These are phyloP conservation scores for Monopterus albus DNA, from an alignment of 2,113 vertebrate genomes.

Conservation along the genomic window DNA sequence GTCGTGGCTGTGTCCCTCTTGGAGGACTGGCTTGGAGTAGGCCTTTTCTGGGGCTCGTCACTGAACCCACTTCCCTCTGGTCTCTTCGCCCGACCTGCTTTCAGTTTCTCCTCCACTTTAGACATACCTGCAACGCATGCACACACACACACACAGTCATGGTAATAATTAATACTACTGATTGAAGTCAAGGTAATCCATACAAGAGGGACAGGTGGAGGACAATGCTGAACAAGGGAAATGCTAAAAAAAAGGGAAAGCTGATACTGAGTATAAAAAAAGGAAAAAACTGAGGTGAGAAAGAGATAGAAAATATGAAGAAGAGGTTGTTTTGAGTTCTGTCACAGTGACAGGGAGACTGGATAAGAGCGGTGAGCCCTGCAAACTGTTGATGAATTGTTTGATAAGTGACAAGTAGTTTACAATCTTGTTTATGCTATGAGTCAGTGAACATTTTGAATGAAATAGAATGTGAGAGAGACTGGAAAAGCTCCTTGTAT, in stretches of 20 bases:
- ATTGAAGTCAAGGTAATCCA: conserved; percentile 34
- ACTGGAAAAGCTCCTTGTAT: conserved; percentile 14
- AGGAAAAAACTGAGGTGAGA: neutral
- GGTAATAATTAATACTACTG: conserved; percentile 31
- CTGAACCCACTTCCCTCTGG: conserved; percentile 77
- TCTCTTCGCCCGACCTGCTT: conserved; percentile 88
- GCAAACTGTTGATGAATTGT: conserved; percentile 24
- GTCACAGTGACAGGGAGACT: conserved; percentile 13
- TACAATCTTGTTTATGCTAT: conserved; percentile 27
- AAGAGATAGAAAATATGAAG: too few species aligned
- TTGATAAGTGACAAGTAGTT: conserved; percentile 35
- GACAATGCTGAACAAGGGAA: conserved; percentile 47
- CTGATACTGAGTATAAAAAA: conserved; percentile 21
- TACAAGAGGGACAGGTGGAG: conserved; percentile 11
- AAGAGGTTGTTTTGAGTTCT: too few species aligned
- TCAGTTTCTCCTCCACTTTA: conserved; percentile 95
- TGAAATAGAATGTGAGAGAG: conserved; percentile 34
- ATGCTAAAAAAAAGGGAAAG: conserved; percentile 33
- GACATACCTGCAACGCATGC: conserved; percentile 84
- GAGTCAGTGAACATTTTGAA: conserved; percentile 54
- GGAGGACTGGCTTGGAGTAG: conserved; percentile 61
- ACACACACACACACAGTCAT: neutral
- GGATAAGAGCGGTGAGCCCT: conserved; percentile 7
- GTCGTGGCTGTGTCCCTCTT: conserved; percentile 81
- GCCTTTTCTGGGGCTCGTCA: conserved; percentile 87